Conservation (phyloP, 2,888 invertebrate species). For the Nymphalis urticae region DNA sequence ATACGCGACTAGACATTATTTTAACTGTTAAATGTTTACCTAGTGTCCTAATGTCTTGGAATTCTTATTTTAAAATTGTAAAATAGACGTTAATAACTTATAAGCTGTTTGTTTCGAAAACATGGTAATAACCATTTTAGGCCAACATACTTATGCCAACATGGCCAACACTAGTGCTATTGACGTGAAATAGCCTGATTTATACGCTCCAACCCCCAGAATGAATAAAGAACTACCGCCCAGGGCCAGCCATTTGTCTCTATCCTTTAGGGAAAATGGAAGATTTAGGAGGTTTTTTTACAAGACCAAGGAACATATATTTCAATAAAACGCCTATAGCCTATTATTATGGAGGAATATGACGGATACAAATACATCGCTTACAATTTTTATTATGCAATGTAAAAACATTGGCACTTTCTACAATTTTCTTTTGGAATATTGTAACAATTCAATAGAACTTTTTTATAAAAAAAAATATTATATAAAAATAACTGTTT, state of each 20-base stretch:
- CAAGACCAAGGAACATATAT: conserved; percentile 42
- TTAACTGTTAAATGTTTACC: too few relatives aligned
- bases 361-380: conserved; percentile 24
- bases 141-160: conserved; percentile 6
- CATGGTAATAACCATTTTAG: not conserved
- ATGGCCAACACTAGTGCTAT: conserved; percentile 34
- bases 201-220: conserved; percentile 55
- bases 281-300: conserved; percentile 64
- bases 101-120: too few relatives aligned
- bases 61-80: too few relatives aligned
- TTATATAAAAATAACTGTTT: not conserved
- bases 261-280: conserved; percentile 72
- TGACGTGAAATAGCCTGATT: conserved; percentile 39
- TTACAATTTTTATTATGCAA: conserved; percentile 1
- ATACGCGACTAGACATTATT: too few relatives aligned
- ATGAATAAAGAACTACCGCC: conserved; percentile 69
- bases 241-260: conserved; percentile 68
- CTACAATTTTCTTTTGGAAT: not conserved
- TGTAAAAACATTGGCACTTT: not conserved
- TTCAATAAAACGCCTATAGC: conserved; percentile 33
- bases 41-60: too few relatives aligned
- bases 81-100: too few relatives aligned
- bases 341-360: conserved; percentile 27
- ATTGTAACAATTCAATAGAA: not conserved
- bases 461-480: not conserved